Base-by-base conservation (phyloP, 2,888 invertebrate genomes). In the Caenorhabditis auriculariae region DNA sequence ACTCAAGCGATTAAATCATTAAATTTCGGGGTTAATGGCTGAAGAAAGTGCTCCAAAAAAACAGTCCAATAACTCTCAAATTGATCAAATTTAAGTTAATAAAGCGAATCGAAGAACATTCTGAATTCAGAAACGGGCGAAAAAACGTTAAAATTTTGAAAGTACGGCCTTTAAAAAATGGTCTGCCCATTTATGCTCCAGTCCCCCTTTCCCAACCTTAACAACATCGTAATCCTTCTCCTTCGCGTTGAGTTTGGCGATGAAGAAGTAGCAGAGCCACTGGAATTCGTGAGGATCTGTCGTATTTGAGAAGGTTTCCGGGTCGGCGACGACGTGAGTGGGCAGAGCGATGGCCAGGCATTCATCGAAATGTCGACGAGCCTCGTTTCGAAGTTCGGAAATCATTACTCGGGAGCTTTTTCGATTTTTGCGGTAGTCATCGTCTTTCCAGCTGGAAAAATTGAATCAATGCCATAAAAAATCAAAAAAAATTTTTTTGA, bases 191-290 rank as follows among this genome's bases (percentile, higher is more conserved):
- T n/a, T n/a, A n/a, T n/a, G n/a, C n/a, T n/a, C n/a, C n/a, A n/a
- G n/a, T n/a, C n/a, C n/a, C n/a, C n/a, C n/a, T n/a, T n/a, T n/a
- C n/a, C n/a, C n/a, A 27, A 62, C 69, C 50, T 59, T 62, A 1
- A 68, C 48, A 12, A 60, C 51, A 26, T 66, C 61, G 24, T 42
- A 50, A 38, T 54, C 45, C 0, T 39, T 45, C 4, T 24, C 39
- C 38, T 69, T 69, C 32, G 64, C 60, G 29, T 65, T 53, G 0
- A 72, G 39, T 38, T 72, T 72, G 44, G 62, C 69, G 15, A 66
- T 45, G 47, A 69, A 69, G 45, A 62, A 68, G 49, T 68, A 72
- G 21, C 63, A 64, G 17, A 72, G 47, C 72, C 72, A 72, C 21
- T 68, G 66, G 32, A 46, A 60, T 21, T 69, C 72, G 0, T 55